These are phyloP conservation scores for Seriola quinqueradiata DNA, from an alignment of 2,113 vertebrate genomes.

Conservation along the genomic window DNA sequence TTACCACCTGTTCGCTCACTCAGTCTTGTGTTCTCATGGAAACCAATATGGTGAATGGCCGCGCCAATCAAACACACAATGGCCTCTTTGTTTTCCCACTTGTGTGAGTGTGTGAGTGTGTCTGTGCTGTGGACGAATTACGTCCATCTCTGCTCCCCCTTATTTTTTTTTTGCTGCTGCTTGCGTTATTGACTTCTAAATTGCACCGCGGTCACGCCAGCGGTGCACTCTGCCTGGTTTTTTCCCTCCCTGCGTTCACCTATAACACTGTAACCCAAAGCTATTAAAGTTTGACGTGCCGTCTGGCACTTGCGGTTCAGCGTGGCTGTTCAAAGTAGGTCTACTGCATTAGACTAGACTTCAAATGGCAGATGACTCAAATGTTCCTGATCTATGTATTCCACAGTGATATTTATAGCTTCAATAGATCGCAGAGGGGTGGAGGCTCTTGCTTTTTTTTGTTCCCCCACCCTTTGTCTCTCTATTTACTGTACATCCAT, in stretches of 20 bases:
- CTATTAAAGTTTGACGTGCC: slow-evolving; percentile 35
- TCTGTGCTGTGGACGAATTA: neutral
- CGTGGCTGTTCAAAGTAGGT: slow-evolving; percentile 12
- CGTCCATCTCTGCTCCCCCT: neutral
- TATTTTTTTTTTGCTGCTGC: slow-evolving; percentile 4
- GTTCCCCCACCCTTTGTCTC: neutral
- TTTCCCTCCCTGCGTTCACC: neutral
- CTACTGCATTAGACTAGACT: slow-evolving; percentile 34
- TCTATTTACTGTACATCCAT: neutral
- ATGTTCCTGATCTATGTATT: slow-evolving; percentile 57
- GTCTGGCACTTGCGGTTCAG: slow-evolving; percentile 25
- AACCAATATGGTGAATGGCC: slow-evolving; percentile 63
- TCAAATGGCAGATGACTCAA: slow-evolving; percentile 68
- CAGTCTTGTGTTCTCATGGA: slow-evolving; percentile 72
- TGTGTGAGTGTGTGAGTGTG: neutral
- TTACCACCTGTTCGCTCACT: slow-evolving; percentile 63
- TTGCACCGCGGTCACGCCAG: neutral
- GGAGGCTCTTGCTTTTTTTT: neutral
- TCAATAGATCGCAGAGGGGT: slow-evolving; percentile 22
- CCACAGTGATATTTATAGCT: slow-evolving; percentile 56
- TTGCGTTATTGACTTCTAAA: slow-evolving; percentile 21
- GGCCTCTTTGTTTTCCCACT: slow-evolving; percentile 63
- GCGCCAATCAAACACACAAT: slow-evolving; percentile 54
- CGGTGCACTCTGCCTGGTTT: neutral
- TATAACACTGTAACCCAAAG: slow-evolving; percentile 1